Base-by-base conservation (phyloP, 2,888 invertebrate species). In the Oscheius sp. region DNA sequence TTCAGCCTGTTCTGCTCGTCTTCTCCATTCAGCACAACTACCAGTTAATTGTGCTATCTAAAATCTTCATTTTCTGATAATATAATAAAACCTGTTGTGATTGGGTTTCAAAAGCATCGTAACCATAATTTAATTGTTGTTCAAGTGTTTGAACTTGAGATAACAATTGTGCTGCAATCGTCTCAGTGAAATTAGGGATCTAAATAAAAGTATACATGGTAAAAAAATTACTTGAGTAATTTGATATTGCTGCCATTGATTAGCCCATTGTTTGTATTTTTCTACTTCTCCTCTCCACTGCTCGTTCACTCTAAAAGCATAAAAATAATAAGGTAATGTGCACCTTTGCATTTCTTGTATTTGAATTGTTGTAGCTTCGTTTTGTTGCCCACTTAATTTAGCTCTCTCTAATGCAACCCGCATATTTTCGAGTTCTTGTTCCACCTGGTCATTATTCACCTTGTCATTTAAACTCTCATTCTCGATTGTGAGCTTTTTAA, bases 81-180 rank as follows among this genome's bases (percentile, higher is more conserved):
- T 8, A 9, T 24, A 28, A 6, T 30, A 51, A 24, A 51, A 78
- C 78, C 68, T 72, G 77, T 62, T 85, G 79, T 36, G 85, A 84
- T 51, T 87, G 87, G 61, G 74, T 73, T 62, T 86, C 86, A 63
- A 80, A 85, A 12, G 82, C 81, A 45, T 84, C 72, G 72, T 80
- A 86, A 17, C 86, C 86, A 51, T 75, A 80, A 20, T 68, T 68
- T 12, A 85, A 68, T 66, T 85, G 85, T 41, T 80, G 75, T 24
- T 85, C 85, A 36, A 84, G 57, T 41, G 82, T 73, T 0, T 63
- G 41, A 9, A 80, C 67, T 63, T 84, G 84, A 4, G 75, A 70
- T 47, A 79, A 76, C 28, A 84, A 71, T 44, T 84, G 83, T 12
- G 67, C 67, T 0, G 82, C 41, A 44, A 72, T 81, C 3, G 73